phyloP scores from a whole-genome alignment of 2,797 vertebrate genomes.

The Sebastolobus altivelis region DNA sequence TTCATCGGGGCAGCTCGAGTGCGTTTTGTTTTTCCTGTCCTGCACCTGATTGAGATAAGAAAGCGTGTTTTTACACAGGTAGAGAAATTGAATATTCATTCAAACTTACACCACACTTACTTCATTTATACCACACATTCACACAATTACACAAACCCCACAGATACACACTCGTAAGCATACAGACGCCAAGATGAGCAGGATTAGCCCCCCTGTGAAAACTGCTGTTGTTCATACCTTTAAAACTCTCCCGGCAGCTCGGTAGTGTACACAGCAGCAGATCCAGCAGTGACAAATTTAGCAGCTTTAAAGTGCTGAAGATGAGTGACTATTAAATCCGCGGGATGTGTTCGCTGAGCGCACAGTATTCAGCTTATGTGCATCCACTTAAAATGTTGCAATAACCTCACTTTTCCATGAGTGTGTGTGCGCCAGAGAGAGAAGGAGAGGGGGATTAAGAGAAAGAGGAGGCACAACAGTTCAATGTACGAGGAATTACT shows the following conservation, averaged over 20 bases:
- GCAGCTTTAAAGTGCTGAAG: conserved; percentile 61
- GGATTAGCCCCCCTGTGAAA: conserved; percentile 51
- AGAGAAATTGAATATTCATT: conserved; percentile 18
- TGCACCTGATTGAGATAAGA: not conserved
- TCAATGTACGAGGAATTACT: conserved; percentile 43
- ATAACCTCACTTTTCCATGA: conserved; percentile 41
- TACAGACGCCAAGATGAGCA: conserved; percentile 27
- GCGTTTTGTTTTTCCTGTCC: conserved; percentile 26
- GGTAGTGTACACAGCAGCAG: conserved; percentile 37
- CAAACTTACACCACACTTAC: conserved; percentile 3
- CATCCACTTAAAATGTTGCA: conserved; percentile 55
- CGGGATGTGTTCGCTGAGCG: conserved; percentile 63
- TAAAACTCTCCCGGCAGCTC: conserved; percentile 48
- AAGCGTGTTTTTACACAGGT: conserved; percentile 1
- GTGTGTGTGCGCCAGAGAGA: conserved; percentile 6
- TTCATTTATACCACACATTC: not conserved
- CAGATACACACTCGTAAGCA: conserved; percentile 15
- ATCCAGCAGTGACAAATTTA: conserved; percentile 60
- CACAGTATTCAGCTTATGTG: conserved; percentile 56
- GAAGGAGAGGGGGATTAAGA: conserved; percentile 48
- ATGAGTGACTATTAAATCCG: conserved; percentile 67
- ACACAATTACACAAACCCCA: conserved; percentile 14
- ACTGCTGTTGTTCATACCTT: conserved; percentile 52
- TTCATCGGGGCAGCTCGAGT: conserved; percentile 22
- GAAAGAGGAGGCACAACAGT: conserved; percentile 25